phyloP scores from a whole-genome alignment of 2,113 vertebrate species.

The Paralichthys olivaceus region DNA sequence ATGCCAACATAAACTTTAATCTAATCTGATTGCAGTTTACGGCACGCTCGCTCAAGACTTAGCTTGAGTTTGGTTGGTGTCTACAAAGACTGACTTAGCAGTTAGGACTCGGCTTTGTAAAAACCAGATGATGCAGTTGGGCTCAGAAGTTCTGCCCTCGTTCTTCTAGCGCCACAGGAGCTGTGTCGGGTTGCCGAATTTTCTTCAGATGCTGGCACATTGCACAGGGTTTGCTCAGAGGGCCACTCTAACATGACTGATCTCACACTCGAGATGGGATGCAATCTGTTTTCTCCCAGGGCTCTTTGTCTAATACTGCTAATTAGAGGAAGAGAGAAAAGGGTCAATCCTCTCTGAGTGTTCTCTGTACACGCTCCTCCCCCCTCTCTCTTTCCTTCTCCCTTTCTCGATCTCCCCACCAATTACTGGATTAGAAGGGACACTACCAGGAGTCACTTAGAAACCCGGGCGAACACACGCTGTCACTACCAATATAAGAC shows the following conservation, averaged over 20 bases:
- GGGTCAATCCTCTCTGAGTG: constrained; percentile 63
- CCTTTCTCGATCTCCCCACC: constrained; percentile 45
- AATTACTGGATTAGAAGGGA: constrained; percentile 73
- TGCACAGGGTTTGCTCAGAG: constrained; percentile 55
- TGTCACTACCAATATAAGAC: constrained; percentile 72
- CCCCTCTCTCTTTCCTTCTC: constrained; percentile 4
- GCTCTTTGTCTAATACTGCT: constrained; percentile 76
- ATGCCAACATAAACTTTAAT: no score
- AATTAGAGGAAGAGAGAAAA: constrained; percentile 73
- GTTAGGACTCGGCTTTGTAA: background rate
- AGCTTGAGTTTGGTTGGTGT: no score
- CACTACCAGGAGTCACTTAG: constrained; percentile 66
- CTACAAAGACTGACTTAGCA: background rate
- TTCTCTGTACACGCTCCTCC: constrained; percentile 19
- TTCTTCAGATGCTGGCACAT: constrained; percentile 40
- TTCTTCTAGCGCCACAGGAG: constrained; percentile 24
- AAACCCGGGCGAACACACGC: constrained; percentile 50
- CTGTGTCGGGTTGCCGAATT: constrained; percentile 26
- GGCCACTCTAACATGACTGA: constrained; percentile 67
- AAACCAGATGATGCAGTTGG: background rate
- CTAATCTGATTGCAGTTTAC: no score
- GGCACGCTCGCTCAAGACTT: no score
- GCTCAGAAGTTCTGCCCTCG: constrained; percentile 10
- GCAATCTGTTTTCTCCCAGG: constrained; percentile 71
- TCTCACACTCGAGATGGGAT: constrained; percentile 67